phyloP scores from a whole-genome alignment of 2,888 invertebrate genomes.

The Chalcis sispes region DNA sequence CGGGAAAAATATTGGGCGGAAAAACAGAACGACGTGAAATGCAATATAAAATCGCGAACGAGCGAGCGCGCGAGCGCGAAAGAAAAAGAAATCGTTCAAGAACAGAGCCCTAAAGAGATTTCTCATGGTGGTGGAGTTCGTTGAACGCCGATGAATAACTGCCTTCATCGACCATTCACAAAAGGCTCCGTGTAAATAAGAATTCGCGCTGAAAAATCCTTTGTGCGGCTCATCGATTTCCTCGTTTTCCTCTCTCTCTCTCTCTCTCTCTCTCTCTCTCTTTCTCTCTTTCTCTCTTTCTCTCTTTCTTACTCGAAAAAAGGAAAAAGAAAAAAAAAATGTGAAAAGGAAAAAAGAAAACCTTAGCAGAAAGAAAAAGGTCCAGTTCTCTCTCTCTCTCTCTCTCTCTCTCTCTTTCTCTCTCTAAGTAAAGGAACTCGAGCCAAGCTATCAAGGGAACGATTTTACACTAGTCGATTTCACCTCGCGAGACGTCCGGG shows the following conservation, averaged over 20 bases:
- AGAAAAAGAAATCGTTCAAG: conserved; percentile 2
- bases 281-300: conserved; percentile 5
- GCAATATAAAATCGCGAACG: too few species aligned
- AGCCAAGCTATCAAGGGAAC: too few species aligned
- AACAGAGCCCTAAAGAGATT: background rate
- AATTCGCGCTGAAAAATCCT: conserved; percentile 16
- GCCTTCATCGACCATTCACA: conserved; percentile 25
- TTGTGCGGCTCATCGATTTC: too few species aligned
- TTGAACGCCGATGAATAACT: conserved; percentile 23
- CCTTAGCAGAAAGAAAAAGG: background rate
- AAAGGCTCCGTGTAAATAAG: conserved; percentile 28
- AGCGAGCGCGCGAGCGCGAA: background rate
- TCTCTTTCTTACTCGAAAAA: background rate
- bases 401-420: too few species aligned
- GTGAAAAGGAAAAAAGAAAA: background rate
- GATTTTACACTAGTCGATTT: too few species aligned
- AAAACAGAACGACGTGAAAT: too few species aligned
- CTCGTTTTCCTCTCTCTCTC: background rate
- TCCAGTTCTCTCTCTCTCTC: too few species aligned
- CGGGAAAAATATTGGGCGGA: too few species aligned
- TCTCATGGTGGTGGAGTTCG: background rate
- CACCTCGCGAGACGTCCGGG: too few species aligned
- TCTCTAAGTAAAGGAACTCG: too few species aligned
- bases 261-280: background rate
- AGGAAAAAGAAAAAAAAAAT: too few species aligned